Evolutionary conservation across 2,888 invertebrate genomes (phyloP).

Genomic region (Acrobasis consociella): DNA sequence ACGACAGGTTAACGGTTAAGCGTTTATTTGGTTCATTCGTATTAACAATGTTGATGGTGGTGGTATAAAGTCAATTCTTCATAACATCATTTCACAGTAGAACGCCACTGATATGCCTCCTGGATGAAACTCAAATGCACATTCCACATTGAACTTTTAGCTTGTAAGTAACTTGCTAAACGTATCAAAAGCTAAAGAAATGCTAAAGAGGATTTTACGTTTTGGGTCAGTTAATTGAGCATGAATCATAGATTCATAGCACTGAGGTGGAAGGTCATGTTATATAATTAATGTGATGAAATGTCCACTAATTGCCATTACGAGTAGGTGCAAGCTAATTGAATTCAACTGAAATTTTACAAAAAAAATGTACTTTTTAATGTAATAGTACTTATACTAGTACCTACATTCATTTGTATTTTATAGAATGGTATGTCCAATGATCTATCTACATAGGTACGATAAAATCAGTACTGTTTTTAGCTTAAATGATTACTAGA

Average conservation of each 20-base stretch:
- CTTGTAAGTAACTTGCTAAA: background rate
- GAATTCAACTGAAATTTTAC: background rate
- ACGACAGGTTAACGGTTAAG: too few species aligned
- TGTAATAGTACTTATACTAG: too few species aligned
- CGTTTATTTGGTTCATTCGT: too few species aligned
- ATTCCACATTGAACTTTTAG: background rate
- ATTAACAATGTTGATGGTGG: too few species aligned
- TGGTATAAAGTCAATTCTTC: too few species aligned
- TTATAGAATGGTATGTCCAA: constrained; percentile 16
- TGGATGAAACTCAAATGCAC: background rate
- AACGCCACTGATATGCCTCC: background rate
- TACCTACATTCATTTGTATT: constrained; percentile 3
- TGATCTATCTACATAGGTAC: constrained; percentile 2
- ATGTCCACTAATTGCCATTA: constrained; percentile 2
- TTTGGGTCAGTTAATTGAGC: background rate
- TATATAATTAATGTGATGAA: background rate
- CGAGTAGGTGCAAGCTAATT: background rate
- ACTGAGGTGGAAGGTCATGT: background rate
- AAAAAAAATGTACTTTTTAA: background rate
- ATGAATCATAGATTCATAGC: background rate
- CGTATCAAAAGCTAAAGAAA: too few species aligned
- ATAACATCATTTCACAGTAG: background rate
- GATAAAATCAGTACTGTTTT: constrained; percentile 28
- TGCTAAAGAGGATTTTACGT: too few species aligned
- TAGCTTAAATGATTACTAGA: constrained; percentile 41